Conservation (phyloP, 2,888 invertebrate species). For the Patella depressa region DNA sequence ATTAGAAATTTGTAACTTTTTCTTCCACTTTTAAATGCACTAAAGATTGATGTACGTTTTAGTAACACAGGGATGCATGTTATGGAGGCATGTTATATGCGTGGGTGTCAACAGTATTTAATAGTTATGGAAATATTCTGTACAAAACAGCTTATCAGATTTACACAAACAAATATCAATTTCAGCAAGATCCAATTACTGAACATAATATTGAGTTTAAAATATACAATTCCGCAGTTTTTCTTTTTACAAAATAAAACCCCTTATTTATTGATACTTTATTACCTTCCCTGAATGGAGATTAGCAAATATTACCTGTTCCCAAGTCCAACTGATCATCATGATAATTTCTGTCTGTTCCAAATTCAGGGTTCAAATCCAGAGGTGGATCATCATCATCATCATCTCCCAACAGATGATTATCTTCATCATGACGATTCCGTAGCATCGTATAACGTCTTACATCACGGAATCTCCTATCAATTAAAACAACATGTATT, state of each 20-base stretch:
- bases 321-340: constrained; percentile 35
- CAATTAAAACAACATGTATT: neutral
- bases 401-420: constrained; percentile 41
- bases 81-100: too few relatives aligned
- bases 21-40: too few relatives aligned
- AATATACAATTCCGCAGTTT: neutral
- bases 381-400: constrained; percentile 46
- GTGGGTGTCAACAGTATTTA: too few relatives aligned
- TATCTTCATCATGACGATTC: constrained; percentile 34
- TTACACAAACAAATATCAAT: neutral
- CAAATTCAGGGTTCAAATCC: constrained; percentile 41
- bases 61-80: too few relatives aligned
- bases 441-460: constrained; percentile 41
- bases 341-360: constrained; percentile 26
- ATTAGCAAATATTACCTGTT: constrained; percentile 21
- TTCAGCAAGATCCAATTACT: neutral
- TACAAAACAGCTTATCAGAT: neutral
- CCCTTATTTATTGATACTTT: neutral
- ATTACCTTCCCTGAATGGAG: neutral
- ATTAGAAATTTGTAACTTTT: too few relatives aligned
- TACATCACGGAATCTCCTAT: constrained; percentile 38
- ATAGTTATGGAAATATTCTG: too few relatives aligned
- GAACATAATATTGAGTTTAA: neutral
- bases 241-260: neutral
- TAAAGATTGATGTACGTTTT: too few relatives aligned